A percentile compares a stretch with the other conserved stretches of the same genome.
These are phyloP conservation scores for Steinernema khuongi DNA, from an alignment of 1,140 invertebrate species.

Conservation along the genomic window DNA sequence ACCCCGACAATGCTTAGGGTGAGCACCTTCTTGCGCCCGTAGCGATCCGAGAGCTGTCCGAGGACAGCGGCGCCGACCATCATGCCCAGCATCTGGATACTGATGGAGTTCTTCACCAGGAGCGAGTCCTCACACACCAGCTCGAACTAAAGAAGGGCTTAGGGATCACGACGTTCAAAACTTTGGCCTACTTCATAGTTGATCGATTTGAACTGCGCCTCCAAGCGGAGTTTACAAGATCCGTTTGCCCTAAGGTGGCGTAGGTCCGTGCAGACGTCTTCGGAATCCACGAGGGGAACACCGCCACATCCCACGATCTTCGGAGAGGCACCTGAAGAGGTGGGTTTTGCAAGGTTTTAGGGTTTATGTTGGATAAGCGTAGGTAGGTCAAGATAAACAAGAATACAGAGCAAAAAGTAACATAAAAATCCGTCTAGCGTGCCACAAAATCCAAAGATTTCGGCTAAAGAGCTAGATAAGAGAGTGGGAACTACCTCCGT, in stretches of 20 bases:
- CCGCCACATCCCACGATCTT: background rate
- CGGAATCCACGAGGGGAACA: background rate
- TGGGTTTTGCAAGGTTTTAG: background rate
- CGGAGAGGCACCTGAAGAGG: background rate
- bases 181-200: background rate
- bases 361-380: no score
- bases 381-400: no score
- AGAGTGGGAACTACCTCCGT: background rate
- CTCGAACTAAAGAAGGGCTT: constrained; percentile 27
- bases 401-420: no score
- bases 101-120: constrained; percentile 34
- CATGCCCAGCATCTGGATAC: constrained; percentile 40
- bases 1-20: background rate
- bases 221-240: background rate
- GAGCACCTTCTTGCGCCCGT: constrained; percentile 31
- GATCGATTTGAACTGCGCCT: background rate
- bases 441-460: no score
- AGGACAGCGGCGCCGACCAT: constrained; percentile 34
- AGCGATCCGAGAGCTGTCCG: constrained; percentile 35
- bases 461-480: no score
- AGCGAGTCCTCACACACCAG: constrained; percentile 29
- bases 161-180: background rate
- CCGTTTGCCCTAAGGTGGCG: background rate
- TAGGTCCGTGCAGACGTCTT: background rate
- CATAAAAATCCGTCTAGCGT: no score